A percentile compares a stretch with the other conserved stretches of the same genome.
Evolutionary conservation across 2,888 invertebrate genomes (phyloP).

Genomic region (Heteromyza rotundicornis): DNA sequence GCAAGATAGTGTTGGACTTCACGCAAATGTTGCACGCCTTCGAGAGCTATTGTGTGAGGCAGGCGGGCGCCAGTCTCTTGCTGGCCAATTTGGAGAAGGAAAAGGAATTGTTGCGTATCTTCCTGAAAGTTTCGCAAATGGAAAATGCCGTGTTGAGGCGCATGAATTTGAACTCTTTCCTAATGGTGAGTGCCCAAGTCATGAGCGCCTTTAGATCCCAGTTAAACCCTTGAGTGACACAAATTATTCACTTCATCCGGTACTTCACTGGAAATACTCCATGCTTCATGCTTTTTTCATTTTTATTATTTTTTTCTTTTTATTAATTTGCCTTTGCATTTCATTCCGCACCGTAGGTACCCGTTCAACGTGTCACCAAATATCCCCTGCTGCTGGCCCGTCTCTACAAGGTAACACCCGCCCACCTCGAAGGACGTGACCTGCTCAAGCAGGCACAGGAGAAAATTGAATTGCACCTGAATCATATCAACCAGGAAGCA

Average conservation of each 20-base stretch:
- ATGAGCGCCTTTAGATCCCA: not conserved
- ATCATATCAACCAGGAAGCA: slow-evolving; percentile 92
- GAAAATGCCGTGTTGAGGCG: slow-evolving; percentile 90
- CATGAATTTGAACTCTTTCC: slow-evolving; percentile 97
- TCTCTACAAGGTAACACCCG: slow-evolving; percentile 87
- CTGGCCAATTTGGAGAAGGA: slow-evolving; percentile 92
- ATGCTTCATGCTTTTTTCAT: not conserved
- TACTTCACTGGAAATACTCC: not conserved
- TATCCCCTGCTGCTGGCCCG: slow-evolving; percentile 92
- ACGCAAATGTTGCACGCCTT: slow-evolving; percentile 93
- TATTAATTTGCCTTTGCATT: not conserved
- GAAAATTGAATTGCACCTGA: slow-evolving; percentile 90
- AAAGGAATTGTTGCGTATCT: slow-evolving; percentile 91
- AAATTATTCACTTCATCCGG: slow-evolving; percentile 4
- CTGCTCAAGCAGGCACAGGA: slow-evolving; percentile 86
- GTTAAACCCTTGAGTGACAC: not conserved
- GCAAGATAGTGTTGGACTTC: slow-evolving; percentile 87
- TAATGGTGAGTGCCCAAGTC: slow-evolving; percentile 75
- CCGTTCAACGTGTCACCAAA: slow-evolving; percentile 96
- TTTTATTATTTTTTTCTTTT: slow-evolving; percentile 16
- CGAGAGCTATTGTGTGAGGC: slow-evolving; percentile 93
- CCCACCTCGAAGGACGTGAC: slow-evolving; percentile 82
- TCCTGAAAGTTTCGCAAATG: slow-evolving; percentile 95
- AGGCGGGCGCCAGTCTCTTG: slow-evolving; percentile 86
- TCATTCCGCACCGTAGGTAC: slow-evolving; percentile 68